Evolutionary conservation across 1,140 invertebrate species (phyloP).

Genomic region (Probaryconus sp.): DNA sequence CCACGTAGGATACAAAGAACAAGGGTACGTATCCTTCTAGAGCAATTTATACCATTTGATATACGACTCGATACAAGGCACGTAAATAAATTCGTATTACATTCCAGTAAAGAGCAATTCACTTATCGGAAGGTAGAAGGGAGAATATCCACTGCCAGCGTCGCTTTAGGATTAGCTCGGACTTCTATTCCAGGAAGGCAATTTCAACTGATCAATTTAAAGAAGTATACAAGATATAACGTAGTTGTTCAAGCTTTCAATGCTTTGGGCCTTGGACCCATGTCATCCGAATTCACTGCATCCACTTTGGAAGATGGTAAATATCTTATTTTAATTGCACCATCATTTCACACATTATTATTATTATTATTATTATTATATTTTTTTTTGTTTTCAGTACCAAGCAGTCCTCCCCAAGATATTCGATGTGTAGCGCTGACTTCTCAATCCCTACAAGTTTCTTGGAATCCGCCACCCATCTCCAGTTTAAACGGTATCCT

Average conservation of each 20-base stretch:
- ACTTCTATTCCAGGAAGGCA: constrained; percentile 75
- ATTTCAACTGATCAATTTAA: constrained; percentile 79
- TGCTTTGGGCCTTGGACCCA: constrained; percentile 91
- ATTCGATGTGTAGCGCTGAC: constrained; percentile 87
- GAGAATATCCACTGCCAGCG: constrained; percentile 74
- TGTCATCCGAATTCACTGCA: constrained; percentile 88
- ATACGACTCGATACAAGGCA: no score
- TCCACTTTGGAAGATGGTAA: constrained; percentile 94
- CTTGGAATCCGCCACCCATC: constrained; percentile 90
- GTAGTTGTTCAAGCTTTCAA: constrained; percentile 96
- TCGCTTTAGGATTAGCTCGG: constrained; percentile 73
- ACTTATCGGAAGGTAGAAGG: constrained; percentile 75
- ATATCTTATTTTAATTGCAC: neutral
- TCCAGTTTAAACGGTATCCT: constrained; percentile 91
- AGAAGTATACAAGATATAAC: constrained; percentile 92
- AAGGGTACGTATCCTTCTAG: constrained; percentile 70
- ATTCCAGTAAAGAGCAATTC: constrained; percentile 72
- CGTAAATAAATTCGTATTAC: constrained; percentile 30
- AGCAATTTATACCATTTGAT: no score
- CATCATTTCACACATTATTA: neutral
- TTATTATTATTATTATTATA: neutral
- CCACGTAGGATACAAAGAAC: constrained; percentile 92
- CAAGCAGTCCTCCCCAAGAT: constrained; percentile 87
- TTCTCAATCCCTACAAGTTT: constrained; percentile 89
- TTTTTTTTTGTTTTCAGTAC: constrained; percentile 79